A percentile compares a stretch with the other conserved stretches of the same genome.
Conservation (phyloP, 2,888 invertebrate species). For the Phania funesta region DNA sequence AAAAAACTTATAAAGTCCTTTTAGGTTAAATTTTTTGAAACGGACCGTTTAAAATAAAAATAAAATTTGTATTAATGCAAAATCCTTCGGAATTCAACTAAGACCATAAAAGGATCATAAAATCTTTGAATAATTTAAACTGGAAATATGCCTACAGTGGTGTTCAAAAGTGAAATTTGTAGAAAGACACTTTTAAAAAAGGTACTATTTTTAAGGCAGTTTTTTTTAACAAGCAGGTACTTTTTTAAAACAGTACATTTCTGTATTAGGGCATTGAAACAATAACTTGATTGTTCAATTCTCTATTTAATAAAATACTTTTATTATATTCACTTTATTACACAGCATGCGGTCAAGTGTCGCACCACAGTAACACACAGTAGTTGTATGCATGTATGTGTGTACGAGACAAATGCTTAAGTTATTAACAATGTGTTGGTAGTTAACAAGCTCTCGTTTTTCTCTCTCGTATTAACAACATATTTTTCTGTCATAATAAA, state of each 20-base stretch:
- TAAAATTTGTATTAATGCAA: no score
- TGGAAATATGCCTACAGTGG: no score
- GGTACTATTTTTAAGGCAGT: background rate
- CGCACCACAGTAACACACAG: background rate
- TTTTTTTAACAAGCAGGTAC: background rate
- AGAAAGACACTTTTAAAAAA: background rate
- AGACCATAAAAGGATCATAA: no score
- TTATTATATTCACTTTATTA: background rate
- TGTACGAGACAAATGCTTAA: background rate
- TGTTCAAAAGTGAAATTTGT: no score
- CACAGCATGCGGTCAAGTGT: background rate
- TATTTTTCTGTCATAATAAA: conserved; percentile 20
- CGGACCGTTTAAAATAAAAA: no score
- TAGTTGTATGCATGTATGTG: background rate
- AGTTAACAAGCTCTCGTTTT: conserved; percentile 26
- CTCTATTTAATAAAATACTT: conserved; percentile 9
- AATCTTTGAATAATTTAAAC: no score
- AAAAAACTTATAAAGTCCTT: no score
- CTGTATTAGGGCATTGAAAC: no score
- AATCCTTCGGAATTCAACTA: no score
- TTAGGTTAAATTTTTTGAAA: no score
- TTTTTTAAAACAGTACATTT: no score
- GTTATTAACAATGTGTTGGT: conserved; percentile 9
- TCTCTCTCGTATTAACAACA: background rate
- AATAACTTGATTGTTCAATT: background rate